A percentile compares a stretch with the other conserved stretches of the same genome.
These are phyloP conservation scores for Tetrapedia diversipes DNA, from an alignment of 2,888 invertebrate species.

Conservation along the genomic window DNA sequence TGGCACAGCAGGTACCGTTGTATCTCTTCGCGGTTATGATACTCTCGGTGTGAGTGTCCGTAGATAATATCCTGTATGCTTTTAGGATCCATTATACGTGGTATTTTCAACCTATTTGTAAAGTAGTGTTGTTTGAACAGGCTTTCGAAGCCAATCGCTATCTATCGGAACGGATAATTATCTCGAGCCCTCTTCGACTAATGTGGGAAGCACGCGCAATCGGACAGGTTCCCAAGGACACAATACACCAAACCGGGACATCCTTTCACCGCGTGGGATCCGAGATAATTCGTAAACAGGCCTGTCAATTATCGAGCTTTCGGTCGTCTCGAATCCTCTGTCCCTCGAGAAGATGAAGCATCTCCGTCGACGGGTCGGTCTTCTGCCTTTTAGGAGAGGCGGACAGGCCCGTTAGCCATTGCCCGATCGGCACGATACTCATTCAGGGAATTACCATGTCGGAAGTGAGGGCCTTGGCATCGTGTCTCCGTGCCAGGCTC, in stretches of 20 bases:
- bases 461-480: slow-evolving; percentile 63
- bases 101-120: too few species aligned
- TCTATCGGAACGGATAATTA: not conserved
- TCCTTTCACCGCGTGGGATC: slow-evolving; percentile 54
- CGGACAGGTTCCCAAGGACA: slow-evolving; percentile 54
- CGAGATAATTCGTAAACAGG: slow-evolving; percentile 40
- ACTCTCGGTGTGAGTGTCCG: not conserved
- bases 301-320: slow-evolving; percentile 74
- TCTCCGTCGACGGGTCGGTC: slow-evolving; percentile 70
- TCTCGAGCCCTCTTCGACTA: not conserved
- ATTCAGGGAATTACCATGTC: slow-evolving; percentile 61
- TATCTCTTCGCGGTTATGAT: too few species aligned
- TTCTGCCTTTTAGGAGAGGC: slow-evolving; percentile 68
- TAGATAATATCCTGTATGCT: not conserved
- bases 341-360: slow-evolving; percentile 74
- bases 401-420: slow-evolving; percentile 70
- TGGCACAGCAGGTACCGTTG: too few species aligned
- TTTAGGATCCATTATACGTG: too few species aligned
- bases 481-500: slow-evolving; percentile 41
- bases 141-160: not conserved
- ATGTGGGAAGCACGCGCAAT: slow-evolving; percentile 10
- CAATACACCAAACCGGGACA: slow-evolving; percentile 41
- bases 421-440: slow-evolving; percentile 56
- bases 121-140: not conserved
- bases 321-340: slow-evolving; percentile 63